A percentile compares a stretch with the other conserved stretches of the same genome.
Conservation (phyloP, 2,888 invertebrate genomes). For the Phrixothrix hirtus region DNA sequence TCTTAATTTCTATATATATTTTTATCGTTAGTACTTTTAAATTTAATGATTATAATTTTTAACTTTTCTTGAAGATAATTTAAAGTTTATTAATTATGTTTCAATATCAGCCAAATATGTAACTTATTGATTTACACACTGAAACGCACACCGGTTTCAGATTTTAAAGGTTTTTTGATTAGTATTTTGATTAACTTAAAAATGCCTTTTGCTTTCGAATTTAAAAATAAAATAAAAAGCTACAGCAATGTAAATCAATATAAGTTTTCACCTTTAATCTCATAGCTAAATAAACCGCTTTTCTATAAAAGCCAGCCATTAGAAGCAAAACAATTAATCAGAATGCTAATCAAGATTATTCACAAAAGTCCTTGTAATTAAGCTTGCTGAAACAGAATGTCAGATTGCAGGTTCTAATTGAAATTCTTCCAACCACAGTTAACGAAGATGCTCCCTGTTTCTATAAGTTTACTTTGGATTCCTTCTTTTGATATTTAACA, state of each 20-base stretch:
- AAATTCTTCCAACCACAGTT: slow-evolving; percentile 24
- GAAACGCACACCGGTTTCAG: too few relatives aligned
- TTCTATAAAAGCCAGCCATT: slow-evolving; percentile 13
- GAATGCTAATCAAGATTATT: slow-evolving; percentile 29
- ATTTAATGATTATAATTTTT: too few relatives aligned
- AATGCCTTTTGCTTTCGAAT: too few relatives aligned
- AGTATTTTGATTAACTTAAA: too few relatives aligned
- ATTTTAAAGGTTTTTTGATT: too few relatives aligned
- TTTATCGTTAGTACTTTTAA: too few relatives aligned
- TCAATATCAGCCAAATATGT: too few relatives aligned
- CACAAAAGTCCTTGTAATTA: slow-evolving; percentile 26
- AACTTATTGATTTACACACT: too few relatives aligned
- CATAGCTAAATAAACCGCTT: slow-evolving; percentile 10
- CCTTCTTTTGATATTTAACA: slow-evolving; percentile 15
- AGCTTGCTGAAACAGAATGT: slow-evolving; percentile 23
- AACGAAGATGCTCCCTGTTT: slow-evolving; percentile 18
- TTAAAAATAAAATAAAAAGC: slow-evolving; percentile 1
- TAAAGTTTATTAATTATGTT: too few relatives aligned
- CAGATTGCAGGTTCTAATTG: slow-evolving; percentile 27
- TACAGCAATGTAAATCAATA: not conserved
- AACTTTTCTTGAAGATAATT: too few relatives aligned
- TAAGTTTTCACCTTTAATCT: slow-evolving; percentile 11
- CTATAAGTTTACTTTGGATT: slow-evolving; percentile 25
- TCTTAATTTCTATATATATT: too few relatives aligned
- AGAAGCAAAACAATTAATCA: slow-evolving; percentile 26